phyloP scores from a whole-genome alignment of 2,113 vertebrate species.

The Nannospalax galili region DNA sequence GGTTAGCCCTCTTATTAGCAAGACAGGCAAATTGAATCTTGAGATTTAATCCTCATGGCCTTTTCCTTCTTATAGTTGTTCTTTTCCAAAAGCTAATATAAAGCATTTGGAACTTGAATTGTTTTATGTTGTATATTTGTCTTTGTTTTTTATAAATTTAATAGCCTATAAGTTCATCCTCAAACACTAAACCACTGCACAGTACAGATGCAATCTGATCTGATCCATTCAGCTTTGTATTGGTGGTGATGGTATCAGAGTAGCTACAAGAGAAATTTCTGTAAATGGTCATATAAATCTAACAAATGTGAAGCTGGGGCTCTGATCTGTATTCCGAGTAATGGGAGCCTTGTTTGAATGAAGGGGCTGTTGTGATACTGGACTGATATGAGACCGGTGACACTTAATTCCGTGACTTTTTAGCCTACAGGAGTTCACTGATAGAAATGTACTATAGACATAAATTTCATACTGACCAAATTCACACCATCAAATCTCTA shows the following conservation, averaged over 20 bases:
- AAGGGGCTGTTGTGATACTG: conserved; percentile 68
- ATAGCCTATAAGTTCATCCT: conserved; percentile 81
- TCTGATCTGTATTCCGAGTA: conserved; percentile 77
- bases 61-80: conserved; percentile 67
- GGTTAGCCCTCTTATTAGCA: conserved; percentile 63
- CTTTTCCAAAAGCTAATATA: conserved; percentile 73
- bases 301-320: conserved; percentile 79
- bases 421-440: conserved; percentile 68
- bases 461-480: conserved; percentile 70
- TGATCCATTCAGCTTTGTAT: conserved; percentile 74
- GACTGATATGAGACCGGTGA: conserved; percentile 77
- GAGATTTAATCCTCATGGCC: conserved; percentile 60
- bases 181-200: conserved; percentile 73
- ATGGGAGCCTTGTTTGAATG: conserved; percentile 80
- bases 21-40: conserved; percentile 70
- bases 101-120: conserved; percentile 73
- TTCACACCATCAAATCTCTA: background rate
- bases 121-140: conserved; percentile 76
- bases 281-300: conserved; percentile 86
- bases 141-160: conserved; percentile 80
- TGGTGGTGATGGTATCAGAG: conserved; percentile 83
- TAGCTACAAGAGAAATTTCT: conserved; percentile 79
- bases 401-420: conserved; percentile 80
- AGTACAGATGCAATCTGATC: conserved; percentile 80
- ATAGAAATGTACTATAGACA: conserved; percentile 72